phyloP scores from a whole-genome alignment of 2,888 invertebrate species.

The Trissolcus brochymenae region DNA sequence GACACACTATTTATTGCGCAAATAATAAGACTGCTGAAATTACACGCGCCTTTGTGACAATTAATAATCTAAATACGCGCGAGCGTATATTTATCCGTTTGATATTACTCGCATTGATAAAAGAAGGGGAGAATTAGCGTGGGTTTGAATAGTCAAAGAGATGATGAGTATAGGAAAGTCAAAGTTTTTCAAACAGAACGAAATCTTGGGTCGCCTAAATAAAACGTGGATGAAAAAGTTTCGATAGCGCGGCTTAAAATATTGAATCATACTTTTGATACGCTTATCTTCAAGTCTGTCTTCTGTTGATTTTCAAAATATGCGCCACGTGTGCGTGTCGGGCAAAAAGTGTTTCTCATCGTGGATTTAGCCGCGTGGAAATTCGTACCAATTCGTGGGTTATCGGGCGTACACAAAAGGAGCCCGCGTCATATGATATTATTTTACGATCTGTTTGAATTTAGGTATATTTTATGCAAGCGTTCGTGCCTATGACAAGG shows the following conservation, averaged over 20 bases:
- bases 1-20: constrained; percentile 28
- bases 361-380: constrained; percentile 18
- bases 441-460: constrained; percentile 48
- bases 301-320: constrained; percentile 43
- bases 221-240: constrained; percentile 10
- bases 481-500: constrained; percentile 50
- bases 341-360: constrained; percentile 20
- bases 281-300: constrained; percentile 26
- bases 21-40: constrained; percentile 31
- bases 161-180: not conserved
- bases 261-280: constrained; percentile 33
- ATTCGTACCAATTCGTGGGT: constrained; percentile 38
- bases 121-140: too few species aligned
- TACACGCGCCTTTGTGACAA: constrained; percentile 7
- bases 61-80: constrained; percentile 14
- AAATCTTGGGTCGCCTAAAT: not conserved
- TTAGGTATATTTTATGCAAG: constrained; percentile 32
- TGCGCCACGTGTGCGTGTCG: constrained; percentile 29
- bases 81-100: not conserved
- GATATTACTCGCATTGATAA: too few species aligned
- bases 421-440: constrained; percentile 35
- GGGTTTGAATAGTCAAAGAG: not conserved
- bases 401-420: constrained; percentile 30
- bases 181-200: too few species aligned
- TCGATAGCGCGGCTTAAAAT: constrained; percentile 29